phyloP scores from a whole-genome alignment of 2,797 vertebrate species.

The Parauchenoglanis ngamensis region DNA sequence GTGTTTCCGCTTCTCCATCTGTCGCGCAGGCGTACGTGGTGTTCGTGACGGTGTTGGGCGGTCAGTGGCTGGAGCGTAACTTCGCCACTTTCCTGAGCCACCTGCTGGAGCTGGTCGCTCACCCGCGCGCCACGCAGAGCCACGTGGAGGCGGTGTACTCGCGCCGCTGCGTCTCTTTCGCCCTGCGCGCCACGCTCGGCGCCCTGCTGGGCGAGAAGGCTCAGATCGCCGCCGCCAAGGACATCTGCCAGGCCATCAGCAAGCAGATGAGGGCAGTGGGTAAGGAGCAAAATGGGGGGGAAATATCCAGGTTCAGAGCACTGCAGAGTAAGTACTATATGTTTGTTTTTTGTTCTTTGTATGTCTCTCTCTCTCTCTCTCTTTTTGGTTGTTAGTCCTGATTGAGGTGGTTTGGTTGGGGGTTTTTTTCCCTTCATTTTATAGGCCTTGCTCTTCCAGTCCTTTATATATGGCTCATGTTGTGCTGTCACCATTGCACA shows the following conservation, averaged over 20 bases:
- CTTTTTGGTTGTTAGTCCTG: neutral
- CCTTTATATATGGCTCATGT: neutral
- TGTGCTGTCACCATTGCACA: neutral
- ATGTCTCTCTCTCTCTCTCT: neutral
- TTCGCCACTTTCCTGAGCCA: slow-evolving; percentile 95
- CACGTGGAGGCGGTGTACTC: slow-evolving; percentile 98
- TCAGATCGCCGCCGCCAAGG: slow-evolving; percentile 97
- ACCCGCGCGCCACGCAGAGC: slow-evolving; percentile 95
- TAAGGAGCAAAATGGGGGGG: slow-evolving; percentile 82
- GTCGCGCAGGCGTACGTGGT: slow-evolving; percentile 90
- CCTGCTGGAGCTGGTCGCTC: slow-evolving; percentile 93
- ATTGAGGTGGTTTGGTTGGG: slow-evolving; percentile 18
- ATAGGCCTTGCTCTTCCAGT: neutral
- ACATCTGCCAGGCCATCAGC: slow-evolving; percentile 96
- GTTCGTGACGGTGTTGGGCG: slow-evolving; percentile 93
- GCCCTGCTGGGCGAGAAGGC: slow-evolving; percentile 96
- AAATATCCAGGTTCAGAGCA: slow-evolving; percentile 81
- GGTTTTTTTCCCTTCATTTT: neutral
- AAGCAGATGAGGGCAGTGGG: slow-evolving; percentile 99
- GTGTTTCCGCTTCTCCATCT: neutral
- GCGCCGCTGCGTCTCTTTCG: slow-evolving; percentile 96
- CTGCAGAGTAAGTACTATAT: slow-evolving; percentile 78
- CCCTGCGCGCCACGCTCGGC: slow-evolving; percentile 93
- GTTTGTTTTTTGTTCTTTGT: slow-evolving; percentile 54
- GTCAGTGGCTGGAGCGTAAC: slow-evolving; percentile 97